Evolutionary conservation across 1,140 invertebrate genomes (phyloP).

Genomic region (Megalonaias nervosa): DNA sequence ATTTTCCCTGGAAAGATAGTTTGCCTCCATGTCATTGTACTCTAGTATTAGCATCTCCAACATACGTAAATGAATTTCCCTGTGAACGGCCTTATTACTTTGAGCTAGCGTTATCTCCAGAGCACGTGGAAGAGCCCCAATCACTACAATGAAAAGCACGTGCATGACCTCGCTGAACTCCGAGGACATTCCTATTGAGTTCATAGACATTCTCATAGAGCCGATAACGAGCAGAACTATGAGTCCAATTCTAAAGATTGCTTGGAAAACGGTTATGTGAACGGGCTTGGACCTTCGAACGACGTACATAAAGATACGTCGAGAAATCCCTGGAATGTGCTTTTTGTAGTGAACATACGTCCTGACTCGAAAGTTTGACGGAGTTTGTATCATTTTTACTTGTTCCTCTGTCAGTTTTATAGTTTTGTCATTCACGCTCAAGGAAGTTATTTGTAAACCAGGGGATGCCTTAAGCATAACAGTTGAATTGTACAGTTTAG

Average conservation of each 20-base stretch:
- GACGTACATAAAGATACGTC: slow-evolving; percentile 1
- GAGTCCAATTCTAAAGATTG: too few relatives aligned
- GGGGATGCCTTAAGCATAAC: not conserved
- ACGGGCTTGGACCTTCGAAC: slow-evolving; percentile 20
- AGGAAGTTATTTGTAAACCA: not conserved
- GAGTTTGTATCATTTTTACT: not conserved
- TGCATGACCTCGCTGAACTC: slow-evolving; percentile 20
- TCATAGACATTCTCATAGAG: too few relatives aligned
- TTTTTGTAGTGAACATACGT: not conserved
- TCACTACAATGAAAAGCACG: slow-evolving; percentile 12
- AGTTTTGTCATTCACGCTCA: not conserved
- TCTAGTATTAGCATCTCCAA: too few relatives aligned
- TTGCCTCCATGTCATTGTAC: too few relatives aligned
- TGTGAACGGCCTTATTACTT: too few relatives aligned
- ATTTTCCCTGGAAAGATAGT: too few relatives aligned
- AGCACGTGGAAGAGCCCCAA: slow-evolving; percentile 6
- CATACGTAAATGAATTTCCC: too few relatives aligned
- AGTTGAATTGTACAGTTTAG: not conserved
- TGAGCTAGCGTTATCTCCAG: not conserved
- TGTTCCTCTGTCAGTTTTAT: slow-evolving; percentile 5
- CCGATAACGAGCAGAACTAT: too few relatives aligned
- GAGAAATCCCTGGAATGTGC: slow-evolving; percentile 4
- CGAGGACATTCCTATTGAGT: not conserved
- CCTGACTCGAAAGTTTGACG: too few relatives aligned
- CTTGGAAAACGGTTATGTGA: not conserved